phyloP scores from a whole-genome alignment of 2,888 invertebrate genomes.

The Philonicus albiceps region DNA sequence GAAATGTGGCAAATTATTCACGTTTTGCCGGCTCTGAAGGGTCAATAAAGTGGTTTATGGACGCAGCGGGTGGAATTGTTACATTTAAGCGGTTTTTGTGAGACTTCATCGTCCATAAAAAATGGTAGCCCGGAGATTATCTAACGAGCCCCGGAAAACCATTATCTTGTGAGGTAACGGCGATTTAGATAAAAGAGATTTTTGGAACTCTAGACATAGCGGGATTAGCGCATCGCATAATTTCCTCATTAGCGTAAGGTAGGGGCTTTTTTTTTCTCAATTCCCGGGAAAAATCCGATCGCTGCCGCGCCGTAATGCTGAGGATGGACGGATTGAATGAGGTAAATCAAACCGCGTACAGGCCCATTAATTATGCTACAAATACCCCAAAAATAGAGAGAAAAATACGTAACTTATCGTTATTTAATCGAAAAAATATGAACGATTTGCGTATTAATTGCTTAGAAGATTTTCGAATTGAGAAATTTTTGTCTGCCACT shows the following conservation, averaged over 20 bases:
- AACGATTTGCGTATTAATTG: not conserved
- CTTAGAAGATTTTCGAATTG: not conserved
- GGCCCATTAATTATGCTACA: not conserved
- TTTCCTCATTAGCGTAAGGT: not conserved
- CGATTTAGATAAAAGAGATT: not conserved
- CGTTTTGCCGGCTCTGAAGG: not conserved
- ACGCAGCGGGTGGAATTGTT: not conserved
- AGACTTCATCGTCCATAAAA: not conserved
- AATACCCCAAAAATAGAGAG: not conserved
- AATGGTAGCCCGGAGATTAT: not conserved
- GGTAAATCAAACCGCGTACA: not conserved
- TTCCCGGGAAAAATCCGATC: not conserved
- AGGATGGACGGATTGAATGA: not conserved
- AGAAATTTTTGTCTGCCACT: not conserved
- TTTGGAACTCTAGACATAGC: not conserved
- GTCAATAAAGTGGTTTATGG: not conserved
- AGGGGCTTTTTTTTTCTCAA: not conserved
- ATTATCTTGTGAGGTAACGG: not conserved
- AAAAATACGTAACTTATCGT: not conserved
- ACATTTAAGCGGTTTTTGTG: not conserved
- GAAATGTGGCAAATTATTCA: not conserved
- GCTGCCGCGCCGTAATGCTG: not conserved
- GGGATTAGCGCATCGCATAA: not conserved
- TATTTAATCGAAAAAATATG: not conserved
- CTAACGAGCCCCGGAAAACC: not conserved